A percentile compares a stretch with the other conserved stretches of the same genome.
phyloP scores from a whole-genome alignment of 2,888 invertebrate species.

The Stenolophus ochropezus region DNA sequence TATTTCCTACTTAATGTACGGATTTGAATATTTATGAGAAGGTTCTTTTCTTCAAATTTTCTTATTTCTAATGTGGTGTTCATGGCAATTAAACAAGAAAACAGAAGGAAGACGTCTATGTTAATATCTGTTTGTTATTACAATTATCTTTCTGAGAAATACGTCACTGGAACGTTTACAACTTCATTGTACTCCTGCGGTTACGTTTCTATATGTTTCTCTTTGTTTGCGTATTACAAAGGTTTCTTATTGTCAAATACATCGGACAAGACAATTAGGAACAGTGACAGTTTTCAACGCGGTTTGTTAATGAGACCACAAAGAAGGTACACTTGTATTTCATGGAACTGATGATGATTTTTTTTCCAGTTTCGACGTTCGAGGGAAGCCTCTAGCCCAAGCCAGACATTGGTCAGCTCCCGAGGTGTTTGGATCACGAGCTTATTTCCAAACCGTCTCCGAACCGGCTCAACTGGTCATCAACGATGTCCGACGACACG shows the following conservation, averaged over 20 bases:
- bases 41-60: no score
- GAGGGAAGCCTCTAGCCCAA: slow-evolving; percentile 86
- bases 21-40: no score
- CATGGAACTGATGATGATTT: background rate
- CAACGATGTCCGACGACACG: slow-evolving; percentile 88
- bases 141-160: slow-evolving; percentile 38
- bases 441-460: slow-evolving; percentile 87
- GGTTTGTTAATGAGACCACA: background rate
- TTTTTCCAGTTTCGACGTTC: slow-evolving; percentile 87
- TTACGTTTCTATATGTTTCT: background rate
- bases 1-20: no score
- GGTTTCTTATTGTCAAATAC: slow-evolving; percentile 25
- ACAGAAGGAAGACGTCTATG: slow-evolving; percentile 32
- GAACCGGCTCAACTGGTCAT: slow-evolving; percentile 88
- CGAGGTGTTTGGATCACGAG: slow-evolving; percentile 89
- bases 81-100: slow-evolving; percentile 45
- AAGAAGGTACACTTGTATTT: background rate
- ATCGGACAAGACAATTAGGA: slow-evolving; percentile 12
- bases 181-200: slow-evolving; percentile 3
- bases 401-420: slow-evolving; percentile 91
- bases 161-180: background rate
- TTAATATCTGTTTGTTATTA: slow-evolving; percentile 44
- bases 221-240: slow-evolving; percentile 15
- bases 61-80: no score
- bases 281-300: background rate